A percentile compares a stretch with the other conserved stretches of the same genome.
Evolutionary conservation across 2,113 vertebrate genomes (phyloP).

Genomic region (Acanthisitta chloris): DNA sequence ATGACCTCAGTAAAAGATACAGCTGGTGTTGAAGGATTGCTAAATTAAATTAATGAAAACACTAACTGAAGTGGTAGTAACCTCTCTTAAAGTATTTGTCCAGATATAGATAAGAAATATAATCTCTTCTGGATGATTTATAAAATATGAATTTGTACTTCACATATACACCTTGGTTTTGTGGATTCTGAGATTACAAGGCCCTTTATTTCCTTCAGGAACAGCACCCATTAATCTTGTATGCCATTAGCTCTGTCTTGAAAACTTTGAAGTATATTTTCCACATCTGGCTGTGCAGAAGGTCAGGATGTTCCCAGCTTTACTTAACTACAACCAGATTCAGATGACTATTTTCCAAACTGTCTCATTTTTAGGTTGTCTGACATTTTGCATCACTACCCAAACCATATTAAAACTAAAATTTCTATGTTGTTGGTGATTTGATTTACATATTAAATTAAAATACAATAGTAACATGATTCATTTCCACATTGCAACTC

Average conservation of each 20-base stretch:
- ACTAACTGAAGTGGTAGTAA: background rate
- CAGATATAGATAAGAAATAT: background rate
- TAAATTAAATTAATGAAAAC: background rate
- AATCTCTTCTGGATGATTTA: background rate
- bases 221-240: background rate
- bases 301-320: conserved; percentile 33
- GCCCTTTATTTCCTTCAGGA: background rate
- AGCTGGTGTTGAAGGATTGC: background rate
- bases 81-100: background rate
- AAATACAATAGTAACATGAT: background rate
- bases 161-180: background rate
- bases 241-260: background rate
- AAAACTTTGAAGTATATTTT: conserved; percentile 37
- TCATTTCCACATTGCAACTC: background rate
- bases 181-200: background rate
- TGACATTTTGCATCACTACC: background rate
- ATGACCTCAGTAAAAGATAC: background rate
- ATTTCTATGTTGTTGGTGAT: background rate
- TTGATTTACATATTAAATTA: background rate
- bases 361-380: background rate
- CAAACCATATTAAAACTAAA: background rate
- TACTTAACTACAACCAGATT: conserved; percentile 30
- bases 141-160: background rate
- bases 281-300: conserved; percentile 27
- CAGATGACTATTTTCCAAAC: background rate